These are phyloP conservation scores for Pinna nobilis DNA, from an alignment of 1,140 invertebrate species.

Conservation along the genomic window DNA sequence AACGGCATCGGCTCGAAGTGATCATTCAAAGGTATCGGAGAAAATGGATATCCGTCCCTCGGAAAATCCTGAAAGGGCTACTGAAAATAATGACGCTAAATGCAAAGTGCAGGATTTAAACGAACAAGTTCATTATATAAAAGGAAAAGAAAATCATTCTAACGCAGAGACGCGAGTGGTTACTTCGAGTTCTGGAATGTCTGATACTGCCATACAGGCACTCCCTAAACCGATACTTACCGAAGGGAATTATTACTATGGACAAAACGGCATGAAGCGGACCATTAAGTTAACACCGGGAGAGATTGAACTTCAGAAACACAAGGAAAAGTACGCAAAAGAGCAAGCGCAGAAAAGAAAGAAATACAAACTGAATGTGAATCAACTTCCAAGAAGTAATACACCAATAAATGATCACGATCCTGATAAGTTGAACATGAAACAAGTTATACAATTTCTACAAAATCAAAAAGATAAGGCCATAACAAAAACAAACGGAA, in stretches of 20 bases:
- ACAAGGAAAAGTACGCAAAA: conserved; percentile 40
- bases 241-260: conserved; percentile 22
- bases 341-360: conserved; percentile 48
- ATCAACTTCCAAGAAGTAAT: conserved; percentile 60
- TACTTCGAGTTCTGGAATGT: conserved; percentile 9
- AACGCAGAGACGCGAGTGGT: not conserved
- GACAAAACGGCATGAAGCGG: conserved; percentile 19
- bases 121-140: conserved; percentile 4
- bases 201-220: conserved; percentile 15
- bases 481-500: not conserved
- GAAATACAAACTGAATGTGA: conserved; percentile 61
- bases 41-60: conserved; percentile 14
- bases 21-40: not conserved
- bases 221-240: conserved; percentile 45
- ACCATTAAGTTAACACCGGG: conserved; percentile 43
- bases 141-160: not conserved
- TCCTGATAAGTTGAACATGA: conserved; percentile 66
- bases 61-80: not conserved
- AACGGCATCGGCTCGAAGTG: not conserved
- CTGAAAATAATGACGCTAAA: conserved; percentile 9
- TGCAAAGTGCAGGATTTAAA: conserved; percentile 27
- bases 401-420: conserved; percentile 65
- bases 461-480: conserved; percentile 43
- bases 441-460: conserved; percentile 63
- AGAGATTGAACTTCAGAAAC: conserved; percentile 51